Evolutionary conservation across 2,797 vertebrate species (phyloP).

Genomic region (Holocentrus rufus): DNA sequence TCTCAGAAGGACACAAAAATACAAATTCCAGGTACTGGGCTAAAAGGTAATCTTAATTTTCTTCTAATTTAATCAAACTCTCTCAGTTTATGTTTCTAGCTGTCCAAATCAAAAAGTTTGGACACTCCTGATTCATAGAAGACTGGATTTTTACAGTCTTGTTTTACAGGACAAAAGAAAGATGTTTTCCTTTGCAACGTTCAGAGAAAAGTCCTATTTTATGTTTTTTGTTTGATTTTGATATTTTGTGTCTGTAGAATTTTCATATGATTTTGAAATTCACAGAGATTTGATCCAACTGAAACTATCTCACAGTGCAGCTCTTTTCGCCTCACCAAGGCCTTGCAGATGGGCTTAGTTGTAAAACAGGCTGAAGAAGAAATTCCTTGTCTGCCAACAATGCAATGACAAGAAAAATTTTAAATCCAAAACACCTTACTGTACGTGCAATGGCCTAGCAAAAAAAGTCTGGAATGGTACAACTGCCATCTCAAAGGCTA

Average conservation of each 20-base stretch:
- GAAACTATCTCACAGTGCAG: background rate
- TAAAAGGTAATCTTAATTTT: background rate
- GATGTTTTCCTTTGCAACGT: background rate
- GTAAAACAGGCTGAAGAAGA: slow-evolving; percentile 16
- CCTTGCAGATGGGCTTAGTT: too few relatives aligned
- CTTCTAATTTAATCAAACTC: background rate
- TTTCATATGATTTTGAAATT: background rate
- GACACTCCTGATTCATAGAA: background rate
- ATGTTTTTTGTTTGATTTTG: background rate
- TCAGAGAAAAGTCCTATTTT: background rate
- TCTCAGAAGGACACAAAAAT: too few relatives aligned
- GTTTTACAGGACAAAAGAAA: background rate
- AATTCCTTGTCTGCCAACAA: slow-evolving; percentile 31
- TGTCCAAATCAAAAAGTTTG: background rate
- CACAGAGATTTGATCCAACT: slow-evolving; percentile 1
- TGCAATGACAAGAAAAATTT: slow-evolving; percentile 39
- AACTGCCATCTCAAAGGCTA: slow-evolving; percentile 42
- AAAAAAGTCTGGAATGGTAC: slow-evolving; percentile 29
- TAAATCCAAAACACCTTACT: slow-evolving; percentile 23
- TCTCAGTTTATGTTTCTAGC: background rate
- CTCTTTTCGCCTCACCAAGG: background rate
- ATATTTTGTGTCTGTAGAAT: background rate
- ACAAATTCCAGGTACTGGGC: too few relatives aligned
- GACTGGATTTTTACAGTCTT: background rate
- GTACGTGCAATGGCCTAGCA: slow-evolving; percentile 17